Base-by-base conservation (phyloP, 1,140 invertebrate genomes). In the Lysiphlebus fabarum region DNA sequence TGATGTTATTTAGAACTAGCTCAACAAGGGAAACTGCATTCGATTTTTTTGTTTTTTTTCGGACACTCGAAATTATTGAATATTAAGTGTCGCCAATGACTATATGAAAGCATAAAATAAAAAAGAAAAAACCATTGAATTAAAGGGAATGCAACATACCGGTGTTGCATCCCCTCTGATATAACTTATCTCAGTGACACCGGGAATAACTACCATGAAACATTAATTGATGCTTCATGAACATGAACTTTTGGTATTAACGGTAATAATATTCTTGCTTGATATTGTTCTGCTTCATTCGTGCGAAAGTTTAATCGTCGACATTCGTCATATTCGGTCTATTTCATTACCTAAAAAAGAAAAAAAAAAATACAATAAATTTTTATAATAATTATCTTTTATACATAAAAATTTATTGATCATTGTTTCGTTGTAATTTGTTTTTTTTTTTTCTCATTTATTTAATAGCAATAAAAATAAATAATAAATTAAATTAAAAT, bases 51-150 rank as follows among this genome's bases (percentile, higher is more conserved):
- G 2, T 26, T 26, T 26, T 26, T 26, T 26, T 26, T 42, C 10
- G 51, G 51, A 60, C 37, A 42, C 33, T 60, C 42, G 55, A 67
- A 68, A 70, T 71, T 72, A 73, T 70, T 69, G 71, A 72, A 71
- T 73, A 73, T 73, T 62, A 67, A 74, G 58, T 58, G 65, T 44
- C 33, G n/a, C 9, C 12, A 17, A 41, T 40, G 8, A 14, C n/a
- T n/a, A 17, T n/a, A 17, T 45, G 45, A 17, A 17, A 33, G 37
- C 12, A 41, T 38, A 17, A 41, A 49, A 51, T 5, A 51, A 37
- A 51, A 12, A 5, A 3, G 8, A 36, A 12, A 36, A 51, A 11
- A 40, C 10, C 38, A 48, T 36, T 40, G 36, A 33, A 56, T 56
- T 9, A 9, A 33, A 4, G 41, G 26, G 17, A 11, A 44, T 43